Evolutionary conservation across 2,888 invertebrate genomes (phyloP), one percentile per base, ranked within the genome.

Genomic region (Aphidoletes aphidimyza): DNA sequence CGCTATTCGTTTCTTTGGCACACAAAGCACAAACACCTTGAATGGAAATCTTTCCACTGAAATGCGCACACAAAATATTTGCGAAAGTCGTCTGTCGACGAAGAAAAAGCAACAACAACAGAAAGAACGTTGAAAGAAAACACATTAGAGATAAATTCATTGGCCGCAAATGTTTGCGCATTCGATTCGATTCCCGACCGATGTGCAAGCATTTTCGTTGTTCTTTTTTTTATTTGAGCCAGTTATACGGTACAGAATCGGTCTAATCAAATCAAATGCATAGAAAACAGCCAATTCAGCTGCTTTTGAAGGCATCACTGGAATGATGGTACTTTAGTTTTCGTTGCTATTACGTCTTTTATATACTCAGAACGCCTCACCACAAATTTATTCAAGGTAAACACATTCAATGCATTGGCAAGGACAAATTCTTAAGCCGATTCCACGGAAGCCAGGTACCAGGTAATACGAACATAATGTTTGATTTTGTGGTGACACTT

Each of bases 231-330:
- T n/a, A n/a, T n/a, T n/a, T n/a, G n/a, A n/a, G n/a, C n/a, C n/a
- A n/a, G n/a, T n/a, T n/a, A n/a, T n/a, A n/a, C 69, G 34, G 26
- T 14, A 30, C 69, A 30, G 69, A 69, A 69, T 69, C 34, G 26
- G 69, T 69, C 69, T 69, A 69, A 69, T 69, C 69, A 69, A 69
- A 69, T 69, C 69, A 69, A 69, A 69, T 69, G 34, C 69, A 69
- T 69, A 30, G 69, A 34, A 69, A 30, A 69, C n/a, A 69, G 69
- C 69, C 69, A 34, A 34, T 69, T 69, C 69, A 34, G 69, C 69
- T 1, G 2, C 47, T 47, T 47, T 54, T 54, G 54, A 54, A 54
- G 22, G 54, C 54, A n/a, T n/a, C n/a, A n/a, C 14, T 42, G 6
- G 42, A 42, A 42, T 42, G 42, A 42, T 9, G 42, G 42, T 42